Evolutionary conservation across 2,797 vertebrate genomes (phyloP), one percentile per base, ranked within the genome.

Genomic region (Synanceia verrucosa): DNA sequence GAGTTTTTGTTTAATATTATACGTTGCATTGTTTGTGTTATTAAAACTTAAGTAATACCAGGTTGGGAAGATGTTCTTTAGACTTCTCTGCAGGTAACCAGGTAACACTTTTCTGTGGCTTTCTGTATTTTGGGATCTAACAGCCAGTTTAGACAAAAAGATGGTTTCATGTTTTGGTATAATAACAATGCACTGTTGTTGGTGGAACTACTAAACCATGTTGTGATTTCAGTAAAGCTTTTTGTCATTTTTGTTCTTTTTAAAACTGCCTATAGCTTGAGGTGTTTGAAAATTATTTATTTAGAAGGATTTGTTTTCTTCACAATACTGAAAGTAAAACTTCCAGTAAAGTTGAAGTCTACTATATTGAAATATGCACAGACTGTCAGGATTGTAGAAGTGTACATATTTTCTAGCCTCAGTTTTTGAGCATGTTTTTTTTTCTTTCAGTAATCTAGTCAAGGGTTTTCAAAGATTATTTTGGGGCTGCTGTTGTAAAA

Each of bases 391-490:
- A 75, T 81, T 81, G 67, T 76, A 79, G 67, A 83, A 44, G 37
- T 91, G 90, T 89, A 89, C 57, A 91, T 72, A 86, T 78, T 83
- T 85, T 78, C 81, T 74, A 77, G 77, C 86, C 65, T 78, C 65
- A 70, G 46, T 33, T 57, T 77, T 53, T 34, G 19, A 82, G 83
- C 89, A 88, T 90, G 88, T 63, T 85, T 85, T 69, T 85, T 85
- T 79, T 70, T 65, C 26, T 46, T 80, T 84, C 61, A 53, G 52
- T 55, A 59, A 67, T n/a, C 65, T 59, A 18, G 55, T 58, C n/a
- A 6, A 46, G 44, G 14, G 37, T 60, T 73, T 50, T 59, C 5
- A 3, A 65, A 33, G 43, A 8, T 70, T 63, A 53, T 82, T 78
- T 72, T 28, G 14, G 18, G 19, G 24, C 31, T 73, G 1, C 11